Percentiles rank a stretch among this genome's conserved stretches.
Evolutionary conservation across 2,113 vertebrate species (phyloP).

Genomic region (Silurus meridionalis): DNA sequence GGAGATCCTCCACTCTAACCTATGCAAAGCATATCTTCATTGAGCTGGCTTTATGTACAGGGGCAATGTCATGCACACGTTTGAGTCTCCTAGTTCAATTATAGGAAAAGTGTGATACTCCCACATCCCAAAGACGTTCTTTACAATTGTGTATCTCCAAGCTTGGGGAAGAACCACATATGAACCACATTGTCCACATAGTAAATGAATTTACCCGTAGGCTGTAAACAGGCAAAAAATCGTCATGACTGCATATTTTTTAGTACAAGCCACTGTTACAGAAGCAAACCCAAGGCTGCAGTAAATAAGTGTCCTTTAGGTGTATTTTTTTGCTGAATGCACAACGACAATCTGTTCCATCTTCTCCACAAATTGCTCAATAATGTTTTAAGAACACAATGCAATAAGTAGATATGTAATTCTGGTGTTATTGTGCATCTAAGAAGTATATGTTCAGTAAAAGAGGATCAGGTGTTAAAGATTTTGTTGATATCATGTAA

Average conservation of each 20-base stretch:
- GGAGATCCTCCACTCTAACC: too few species aligned
- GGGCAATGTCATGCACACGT: too few species aligned
- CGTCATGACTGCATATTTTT: not conserved
- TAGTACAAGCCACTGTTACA: not conserved
- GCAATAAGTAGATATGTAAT: not conserved
- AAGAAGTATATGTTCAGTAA: not conserved
- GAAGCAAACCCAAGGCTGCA: not conserved
- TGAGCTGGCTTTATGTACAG: too few species aligned
- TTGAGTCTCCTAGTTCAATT: too few species aligned
- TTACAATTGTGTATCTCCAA: too few species aligned
- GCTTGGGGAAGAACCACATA: too few species aligned
- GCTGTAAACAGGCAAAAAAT: not conserved
- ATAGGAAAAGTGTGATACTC: too few species aligned
- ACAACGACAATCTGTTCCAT: not conserved
- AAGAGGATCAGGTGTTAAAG: not conserved
- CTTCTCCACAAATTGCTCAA: not conserved
- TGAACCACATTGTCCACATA: too few species aligned
- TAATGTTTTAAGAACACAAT: not conserved
- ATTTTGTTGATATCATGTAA: not conserved
- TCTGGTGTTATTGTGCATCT: not conserved
- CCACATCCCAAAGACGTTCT: too few species aligned
- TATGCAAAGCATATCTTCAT: too few species aligned
- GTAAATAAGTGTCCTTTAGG: not conserved
- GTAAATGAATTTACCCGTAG: not conserved
- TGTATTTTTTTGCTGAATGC: not conserved